Percentiles rank a stretch among this genome's conserved stretches.
Conservation (phyloP, 2,797 vertebrate species). For the Silurus aristotelis region DNA sequence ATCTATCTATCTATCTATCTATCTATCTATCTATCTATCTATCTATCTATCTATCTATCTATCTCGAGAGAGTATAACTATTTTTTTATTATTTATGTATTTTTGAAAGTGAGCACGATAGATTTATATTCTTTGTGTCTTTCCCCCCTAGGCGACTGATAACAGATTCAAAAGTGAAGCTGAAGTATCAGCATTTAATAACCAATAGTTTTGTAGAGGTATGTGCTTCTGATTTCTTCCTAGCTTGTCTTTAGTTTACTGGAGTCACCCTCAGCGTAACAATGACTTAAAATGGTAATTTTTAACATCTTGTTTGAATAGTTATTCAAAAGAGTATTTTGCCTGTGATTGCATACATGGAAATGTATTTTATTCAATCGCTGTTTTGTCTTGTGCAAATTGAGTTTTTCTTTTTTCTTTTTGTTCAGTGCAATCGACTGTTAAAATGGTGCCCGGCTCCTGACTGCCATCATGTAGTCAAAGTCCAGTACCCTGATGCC, state of each 20-base stretch:
- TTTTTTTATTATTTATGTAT: background rate
- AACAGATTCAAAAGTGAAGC: conserved; percentile 99
- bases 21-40: too few species aligned
- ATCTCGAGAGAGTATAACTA: background rate
- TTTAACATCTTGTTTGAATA: conserved; percentile 16
- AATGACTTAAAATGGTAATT: background rate
- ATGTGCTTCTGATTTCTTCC: conserved; percentile 64
- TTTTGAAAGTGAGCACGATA: background rate
- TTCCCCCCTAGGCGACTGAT: conserved; percentile 88
- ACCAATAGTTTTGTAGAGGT: conserved; percentile 99
- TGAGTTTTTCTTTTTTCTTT: conserved; percentile 20
- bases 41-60: too few species aligned
- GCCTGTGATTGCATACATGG: background rate
- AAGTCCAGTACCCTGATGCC: conserved; percentile 99
- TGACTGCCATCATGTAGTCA: conserved; percentile 98
- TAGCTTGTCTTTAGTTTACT: background rate
- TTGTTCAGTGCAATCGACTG: conserved; percentile 93
- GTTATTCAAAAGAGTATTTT: background rate
- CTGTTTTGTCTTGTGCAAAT: background rate
- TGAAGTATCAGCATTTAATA: conserved; percentile 99
- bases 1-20: too few species aligned
- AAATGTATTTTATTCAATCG: background rate
- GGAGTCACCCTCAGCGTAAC: background rate
- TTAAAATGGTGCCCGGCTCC: conserved; percentile 99
- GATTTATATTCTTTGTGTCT: background rate